Percentiles rank a stretch among this genome's conserved stretches.
Conservation (phyloP, 1,140 invertebrate genomes). For the Trichonephila clavipes region DNA sequence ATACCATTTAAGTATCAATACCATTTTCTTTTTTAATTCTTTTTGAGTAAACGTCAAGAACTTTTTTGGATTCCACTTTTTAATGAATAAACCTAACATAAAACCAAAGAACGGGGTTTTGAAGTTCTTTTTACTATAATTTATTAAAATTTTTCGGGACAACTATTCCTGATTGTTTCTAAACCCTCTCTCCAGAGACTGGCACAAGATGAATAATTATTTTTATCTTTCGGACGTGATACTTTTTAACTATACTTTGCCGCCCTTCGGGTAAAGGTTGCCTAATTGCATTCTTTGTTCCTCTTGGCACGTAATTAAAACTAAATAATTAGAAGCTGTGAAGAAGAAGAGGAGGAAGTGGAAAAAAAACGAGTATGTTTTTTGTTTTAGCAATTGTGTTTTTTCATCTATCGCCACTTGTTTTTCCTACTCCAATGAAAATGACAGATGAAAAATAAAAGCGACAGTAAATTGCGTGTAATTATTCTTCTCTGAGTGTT, state of each 20-base stretch:
- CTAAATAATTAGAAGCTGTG: conserved; percentile 45
- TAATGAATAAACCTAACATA: no score
- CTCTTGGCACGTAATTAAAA: conserved; percentile 49
- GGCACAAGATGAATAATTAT: conserved; percentile 21
- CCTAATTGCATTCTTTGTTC: conserved; percentile 49
- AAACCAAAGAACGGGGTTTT: background rate
- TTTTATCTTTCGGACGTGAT: conserved; percentile 10
- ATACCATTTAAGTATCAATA: no score
- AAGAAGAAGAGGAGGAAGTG: background rate
- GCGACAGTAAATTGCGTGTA: conserved; percentile 32
- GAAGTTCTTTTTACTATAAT: background rate
- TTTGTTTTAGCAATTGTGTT: conserved; percentile 22
- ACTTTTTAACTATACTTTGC: background rate
- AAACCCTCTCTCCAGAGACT: background rate
- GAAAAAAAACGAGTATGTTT: background rate
- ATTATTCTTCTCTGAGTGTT: conserved; percentile 25
- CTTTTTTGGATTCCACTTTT: no score
- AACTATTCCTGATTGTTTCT: background rate
- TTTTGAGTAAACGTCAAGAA: no score
- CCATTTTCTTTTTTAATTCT: no score
- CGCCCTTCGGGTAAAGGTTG: conserved; percentile 20
- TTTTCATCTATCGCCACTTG: conserved; percentile 43
- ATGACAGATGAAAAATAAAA: conserved; percentile 41
- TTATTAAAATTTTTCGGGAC: background rate
- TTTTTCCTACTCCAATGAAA: conserved; percentile 3